Evolutionary conservation across 2,113 vertebrate species (phyloP), one percentile per base, ranked within the genome.

Genomic region (Cynopterus brachyotis): DNA sequence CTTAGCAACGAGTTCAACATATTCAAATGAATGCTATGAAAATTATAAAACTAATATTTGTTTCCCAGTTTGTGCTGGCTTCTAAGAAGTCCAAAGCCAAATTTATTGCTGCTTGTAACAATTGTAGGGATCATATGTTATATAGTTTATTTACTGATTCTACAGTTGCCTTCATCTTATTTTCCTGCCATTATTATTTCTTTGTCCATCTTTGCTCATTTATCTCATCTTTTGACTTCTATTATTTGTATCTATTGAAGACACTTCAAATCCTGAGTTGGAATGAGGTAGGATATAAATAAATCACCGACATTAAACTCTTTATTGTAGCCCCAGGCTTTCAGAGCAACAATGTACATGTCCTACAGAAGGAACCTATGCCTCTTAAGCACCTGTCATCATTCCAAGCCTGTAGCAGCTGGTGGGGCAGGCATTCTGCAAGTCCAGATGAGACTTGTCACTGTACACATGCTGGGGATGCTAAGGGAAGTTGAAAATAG

Each of bases 181-280:
- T 76, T 83, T 95, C 72, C 78, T 89, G 60, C 30, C 10, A 32
- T 79, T 35, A 35, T 83, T 47, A 1, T 66, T 93, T 37, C 10
- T 93, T 92, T 80, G 64, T 57, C 62, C 10, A 42, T 59, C 47
- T 80, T 80, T 94, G 40, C 45, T 89, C 70, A 69, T 94, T 85
- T 75, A 60, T 37, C 64, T 92, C 57, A 70, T 47, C 57, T 87
- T 95, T 87, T 89, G 82, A 92, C 42, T 86, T 57, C n/a, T 69
- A 57, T 89, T 86, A 91, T 90, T 97, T 35, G 28, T 94, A 87
- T 80, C 62, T 95, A 66, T 87, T 83, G 20, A 93, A 97, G 70
- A 88, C 8, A 82, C 24, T 94, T 89, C 53, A 93, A 92, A 72
- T 55, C 8, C 28, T 67, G 13, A 59, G 91, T 92, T 89, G 35